Evolutionary conservation across 2,888 invertebrate genomes (phyloP), one percentile per base, ranked within the genome.

Genomic region (Cosmia pyralina): DNA sequence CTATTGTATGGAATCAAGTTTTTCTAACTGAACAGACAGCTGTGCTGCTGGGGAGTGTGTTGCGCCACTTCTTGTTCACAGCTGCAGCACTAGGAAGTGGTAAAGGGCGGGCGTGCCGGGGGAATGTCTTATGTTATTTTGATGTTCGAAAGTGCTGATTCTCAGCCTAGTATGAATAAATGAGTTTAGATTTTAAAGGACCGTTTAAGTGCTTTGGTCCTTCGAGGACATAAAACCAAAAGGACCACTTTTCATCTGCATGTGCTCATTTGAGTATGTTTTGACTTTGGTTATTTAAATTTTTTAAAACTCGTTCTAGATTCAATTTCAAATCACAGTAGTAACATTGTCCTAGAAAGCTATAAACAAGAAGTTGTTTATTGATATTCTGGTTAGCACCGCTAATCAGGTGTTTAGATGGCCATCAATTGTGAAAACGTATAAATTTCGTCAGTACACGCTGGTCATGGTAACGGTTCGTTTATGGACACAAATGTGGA

Each of bases 391-490:
- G 19, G 58, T 48, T 38, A 44, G 41, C 67, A 46, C 66, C 55
- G 69, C 77, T 81, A 76, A 83, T 83, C 81, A 72, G 65, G 60
- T 77, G 72, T 74, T 82, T 80, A 77, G 50, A 22, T 5, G 63
- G 58, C 38, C 62, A 79, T 75, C 75, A 81, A 79, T 57, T 68
- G 41, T 64, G 55, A 73, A 70, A 52, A 62, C 28, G 41, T 66
- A 75, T 80, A 75, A 48, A 83, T 82, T 60, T 72, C 22, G 19
- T 44, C 41, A 46, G 46, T 15, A 73, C 63, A 57, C 22, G 74
- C 50, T 67, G 17, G 69, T 57, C 52, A 64, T 70, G 53, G 68
- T 81, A 84, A 84, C 82, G 84, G 83, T 71, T 50, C 50, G 58
- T 74, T 72, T 62, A 63, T 72, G 17, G 55, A 57, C 38, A 38